Evolutionary conservation across 2,888 invertebrate species (phyloP), one percentile per base, ranked within the genome.

Genomic region (Patella depressa): DNA sequence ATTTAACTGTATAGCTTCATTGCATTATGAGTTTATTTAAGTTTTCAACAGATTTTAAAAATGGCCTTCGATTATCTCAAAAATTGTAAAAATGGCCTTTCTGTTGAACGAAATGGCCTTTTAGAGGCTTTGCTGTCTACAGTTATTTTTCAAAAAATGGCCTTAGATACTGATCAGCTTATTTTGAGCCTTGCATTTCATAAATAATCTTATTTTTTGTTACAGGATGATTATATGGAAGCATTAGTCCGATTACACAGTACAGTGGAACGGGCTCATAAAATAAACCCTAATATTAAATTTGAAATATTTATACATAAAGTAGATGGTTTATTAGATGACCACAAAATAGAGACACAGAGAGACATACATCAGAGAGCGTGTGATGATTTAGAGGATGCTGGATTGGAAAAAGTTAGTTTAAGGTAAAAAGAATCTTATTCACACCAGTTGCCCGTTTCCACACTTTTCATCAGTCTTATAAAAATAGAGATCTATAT

Each of bases 221-320:
- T 79, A 4, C 89, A 96, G 95, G 99, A 99, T 94, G 98, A 99
- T 92, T 98, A 98, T 90, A 95, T 96, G 93, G 98, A 99, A 91
- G 99, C 99, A 2, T 92, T 99, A 85, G 95, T 95, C 84, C 96
- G 97, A 92, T 94, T 99, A 85, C 96, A 97, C 89, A 94, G 96
- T 77, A 98, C 98, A 53, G 98, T 99, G 14, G 96, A 96, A 53
- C 96, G 97, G 65, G 97, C 99, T 12, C 97, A 96, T 91, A 96
- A 98, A 93, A 96, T 99, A 29, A 99, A 99, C 93, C 96, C 95
- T 79, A 95, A 95, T 85, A 98, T 99, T 81, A 97, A 97, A 91
- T 99, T 99, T 93, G 99, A 99, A 93, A 98, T 94, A 14, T 99
- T 99, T 91, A 98, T 99, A 88, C 99, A 99, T 92, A 99, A 99